Conservation (phyloP, 1,140 invertebrate genomes). For the Ceratina japonica region DNA sequence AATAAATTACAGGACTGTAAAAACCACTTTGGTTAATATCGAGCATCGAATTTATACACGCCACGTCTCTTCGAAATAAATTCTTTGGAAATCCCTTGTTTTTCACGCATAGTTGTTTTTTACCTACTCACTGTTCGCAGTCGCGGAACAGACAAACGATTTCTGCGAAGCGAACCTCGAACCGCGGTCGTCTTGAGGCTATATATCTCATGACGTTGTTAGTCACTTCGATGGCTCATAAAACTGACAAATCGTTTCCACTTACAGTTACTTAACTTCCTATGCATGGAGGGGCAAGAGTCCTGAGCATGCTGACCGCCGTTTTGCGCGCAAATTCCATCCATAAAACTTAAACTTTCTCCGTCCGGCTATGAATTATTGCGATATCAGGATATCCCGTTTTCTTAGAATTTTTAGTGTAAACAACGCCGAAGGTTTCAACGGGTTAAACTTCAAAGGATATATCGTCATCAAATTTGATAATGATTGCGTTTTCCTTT, state of each 20-base stretch:
- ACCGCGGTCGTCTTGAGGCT: slow-evolving; percentile 15
- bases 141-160: slow-evolving; percentile 19
- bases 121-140: neutral
- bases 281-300: neutral
- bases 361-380: neutral
- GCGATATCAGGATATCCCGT: neutral
- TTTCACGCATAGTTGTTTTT: neutral
- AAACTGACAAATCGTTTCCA: slow-evolving; percentile 52
- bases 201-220: slow-evolving; percentile 28
- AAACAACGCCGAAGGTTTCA: too few species aligned
- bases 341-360: slow-evolving; percentile 1
- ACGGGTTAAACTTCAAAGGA: too few species aligned
- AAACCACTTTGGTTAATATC: neutral
- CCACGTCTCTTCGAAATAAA: too few species aligned
- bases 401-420: too few species aligned
- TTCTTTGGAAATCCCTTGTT: slow-evolving; percentile 4
- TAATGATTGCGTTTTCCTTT: too few species aligned
- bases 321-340: neutral
- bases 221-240: slow-evolving; percentile 47
- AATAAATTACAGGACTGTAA: too few species aligned
- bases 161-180: slow-evolving; percentile 5
- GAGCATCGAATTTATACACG: neutral
- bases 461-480: too few species aligned
- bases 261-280: slow-evolving; percentile 42
- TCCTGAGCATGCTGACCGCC: neutral